Conservation (phyloP, 2,113 vertebrate species). For the Cygnus atratus region DNA sequence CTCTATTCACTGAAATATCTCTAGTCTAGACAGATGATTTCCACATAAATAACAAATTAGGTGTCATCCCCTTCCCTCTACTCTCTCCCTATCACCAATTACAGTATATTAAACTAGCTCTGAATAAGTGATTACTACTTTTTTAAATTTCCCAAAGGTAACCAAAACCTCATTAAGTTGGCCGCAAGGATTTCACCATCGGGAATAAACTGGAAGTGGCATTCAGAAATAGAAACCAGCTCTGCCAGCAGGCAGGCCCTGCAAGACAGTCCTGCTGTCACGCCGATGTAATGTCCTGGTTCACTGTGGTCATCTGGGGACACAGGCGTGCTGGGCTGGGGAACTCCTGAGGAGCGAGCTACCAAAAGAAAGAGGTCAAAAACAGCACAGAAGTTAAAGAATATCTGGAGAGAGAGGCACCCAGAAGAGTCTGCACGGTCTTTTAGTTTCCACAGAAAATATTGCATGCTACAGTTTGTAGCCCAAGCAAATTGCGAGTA, state of each 20-base stretch:
- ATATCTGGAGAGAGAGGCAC: background rate
- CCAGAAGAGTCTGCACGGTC: background rate
- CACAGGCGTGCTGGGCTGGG: background rate
- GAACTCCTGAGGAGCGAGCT: background rate
- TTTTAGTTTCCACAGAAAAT: background rate
- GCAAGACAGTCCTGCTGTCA: background rate
- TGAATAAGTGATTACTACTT: background rate
- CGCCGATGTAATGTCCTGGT: background rate
- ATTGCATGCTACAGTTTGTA: background rate
- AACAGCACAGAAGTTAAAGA: background rate
- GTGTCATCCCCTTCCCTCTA: background rate
- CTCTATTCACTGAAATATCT: background rate
- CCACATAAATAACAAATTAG: background rate
- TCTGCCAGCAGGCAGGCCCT: background rate
- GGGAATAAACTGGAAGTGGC: background rate
- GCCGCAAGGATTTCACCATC: background rate
- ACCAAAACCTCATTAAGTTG: background rate
- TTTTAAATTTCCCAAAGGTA: background rate
- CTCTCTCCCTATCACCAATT: background rate
- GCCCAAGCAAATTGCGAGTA: background rate
- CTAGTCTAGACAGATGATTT: background rate
- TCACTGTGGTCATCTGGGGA: background rate
- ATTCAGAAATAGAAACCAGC: slow-evolving; percentile 11
- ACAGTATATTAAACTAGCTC: background rate
- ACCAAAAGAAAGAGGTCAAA: background rate